These are phyloP conservation scores for Melanostoma mellinum DNA, from an alignment of 2,888 invertebrate genomes.

Conservation along the genomic window DNA sequence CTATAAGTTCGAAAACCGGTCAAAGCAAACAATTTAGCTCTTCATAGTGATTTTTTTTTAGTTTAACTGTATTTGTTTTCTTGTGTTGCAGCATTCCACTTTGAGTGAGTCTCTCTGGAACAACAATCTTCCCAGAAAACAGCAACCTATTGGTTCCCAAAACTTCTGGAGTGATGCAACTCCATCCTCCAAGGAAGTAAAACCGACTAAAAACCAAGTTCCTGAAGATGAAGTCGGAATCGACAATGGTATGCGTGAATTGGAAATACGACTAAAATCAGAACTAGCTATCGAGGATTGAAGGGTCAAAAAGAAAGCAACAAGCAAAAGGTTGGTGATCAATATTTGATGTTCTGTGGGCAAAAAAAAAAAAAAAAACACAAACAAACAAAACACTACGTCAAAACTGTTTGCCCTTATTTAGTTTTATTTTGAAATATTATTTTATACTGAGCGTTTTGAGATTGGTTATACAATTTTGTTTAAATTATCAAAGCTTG, in stretches of 20 bases:
- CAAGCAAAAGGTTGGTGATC: slow-evolving; percentile 70
- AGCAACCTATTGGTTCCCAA: slow-evolving; percentile 72
- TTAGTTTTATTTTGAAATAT: slow-evolving; percentile 51
- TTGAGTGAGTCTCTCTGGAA: slow-evolving; percentile 76
- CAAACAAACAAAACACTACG: slow-evolving; percentile 13
- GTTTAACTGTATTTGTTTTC: not conserved
- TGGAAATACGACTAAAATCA: slow-evolving; percentile 86
- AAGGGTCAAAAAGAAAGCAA: slow-evolving; percentile 41
- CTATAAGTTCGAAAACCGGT: too few species aligned
- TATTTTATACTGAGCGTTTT: slow-evolving; percentile 59
- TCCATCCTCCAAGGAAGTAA: slow-evolving; percentile 72
- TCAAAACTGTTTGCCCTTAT: slow-evolving; percentile 61
- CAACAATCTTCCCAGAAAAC: slow-evolving; percentile 63
- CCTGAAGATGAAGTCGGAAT: slow-evolving; percentile 82
- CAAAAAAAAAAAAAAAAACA: slow-evolving; percentile 39
- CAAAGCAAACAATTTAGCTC: too few species aligned
- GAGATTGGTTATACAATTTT: slow-evolving; percentile 72
- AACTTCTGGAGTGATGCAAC: slow-evolving; percentile 75
- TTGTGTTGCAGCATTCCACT: slow-evolving; percentile 69
- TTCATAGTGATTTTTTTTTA: too few species aligned
- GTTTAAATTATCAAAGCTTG: slow-evolving; percentile 64
- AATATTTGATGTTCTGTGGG: slow-evolving; percentile 63
- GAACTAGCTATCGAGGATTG: slow-evolving; percentile 83
- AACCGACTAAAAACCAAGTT: slow-evolving; percentile 73
- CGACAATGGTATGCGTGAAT: slow-evolving; percentile 86